A percentile compares a stretch with the other conserved stretches of the same genome.
phyloP scores from a whole-genome alignment of 2,113 vertebrate species.

The Mustela nigripes region DNA sequence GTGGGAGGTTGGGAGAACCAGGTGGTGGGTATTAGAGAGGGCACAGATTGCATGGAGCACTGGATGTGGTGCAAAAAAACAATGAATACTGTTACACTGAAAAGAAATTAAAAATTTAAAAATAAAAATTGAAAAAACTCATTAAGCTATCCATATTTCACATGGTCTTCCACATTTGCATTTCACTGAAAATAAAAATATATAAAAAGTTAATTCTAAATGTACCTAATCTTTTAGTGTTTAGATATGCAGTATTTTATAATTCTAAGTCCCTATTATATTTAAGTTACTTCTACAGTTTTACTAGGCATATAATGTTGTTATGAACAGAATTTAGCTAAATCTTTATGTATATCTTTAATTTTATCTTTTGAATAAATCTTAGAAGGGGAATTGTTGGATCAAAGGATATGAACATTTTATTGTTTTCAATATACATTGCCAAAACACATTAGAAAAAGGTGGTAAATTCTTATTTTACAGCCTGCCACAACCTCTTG shows the following conservation, averaged over 20 bases:
- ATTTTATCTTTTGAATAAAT: slow-evolving; percentile 14
- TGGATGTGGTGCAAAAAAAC: no score
- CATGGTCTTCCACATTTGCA: neutral
- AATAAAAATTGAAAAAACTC: neutral
- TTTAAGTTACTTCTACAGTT: neutral
- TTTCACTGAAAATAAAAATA: slow-evolving; percentile 9
- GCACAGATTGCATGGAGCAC: no score
- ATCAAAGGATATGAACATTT: neutral
- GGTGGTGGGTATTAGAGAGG: no score
- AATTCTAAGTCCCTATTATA: neutral
- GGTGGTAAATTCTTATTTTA: slow-evolving; percentile 45
- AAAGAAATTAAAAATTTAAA: no score
- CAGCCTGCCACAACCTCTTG: neutral
- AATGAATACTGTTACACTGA: no score
- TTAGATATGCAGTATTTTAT: neutral
- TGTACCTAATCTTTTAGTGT: neutral
- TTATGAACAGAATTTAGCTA: slow-evolving; percentile 13
- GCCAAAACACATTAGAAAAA: neutral
- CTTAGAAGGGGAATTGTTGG: slow-evolving; percentile 13
- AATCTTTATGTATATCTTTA: neutral
- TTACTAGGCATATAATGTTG: neutral
- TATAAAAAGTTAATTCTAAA: neutral
- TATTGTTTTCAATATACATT: neutral
- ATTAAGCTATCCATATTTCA: neutral
- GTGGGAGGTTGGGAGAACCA: no score